These are phyloP conservation scores for Brachyhypopomus occidentalis DNA, from an alignment of 2,113 vertebrate species.

Conservation along the genomic window DNA sequence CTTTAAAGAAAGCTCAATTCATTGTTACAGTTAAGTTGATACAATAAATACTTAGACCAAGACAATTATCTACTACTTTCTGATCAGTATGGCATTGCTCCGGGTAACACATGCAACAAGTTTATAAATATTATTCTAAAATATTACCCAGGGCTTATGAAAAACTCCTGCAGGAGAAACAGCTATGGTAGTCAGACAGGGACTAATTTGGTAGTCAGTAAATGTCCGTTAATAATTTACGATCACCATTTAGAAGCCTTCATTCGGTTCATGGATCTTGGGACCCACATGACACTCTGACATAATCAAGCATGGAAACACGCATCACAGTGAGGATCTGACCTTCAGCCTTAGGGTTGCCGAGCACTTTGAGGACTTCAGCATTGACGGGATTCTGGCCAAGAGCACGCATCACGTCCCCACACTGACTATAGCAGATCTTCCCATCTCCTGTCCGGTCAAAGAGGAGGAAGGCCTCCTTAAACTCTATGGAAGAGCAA, in stretches of 20 bases:
- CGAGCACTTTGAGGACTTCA: constrained; percentile 93
- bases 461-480: constrained; percentile 93
- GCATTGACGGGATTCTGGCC: constrained; percentile 95
- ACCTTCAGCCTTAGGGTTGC: constrained; percentile 94
- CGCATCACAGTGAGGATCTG: constrained; percentile 48
- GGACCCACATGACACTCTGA: no score
- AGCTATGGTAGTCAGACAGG: background rate
- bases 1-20: no score
- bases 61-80: no score
- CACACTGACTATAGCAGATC: constrained; percentile 89
- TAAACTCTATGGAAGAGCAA: constrained; percentile 80
- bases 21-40: no score
- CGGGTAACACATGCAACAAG: background rate
- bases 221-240: background rate
- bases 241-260: background rate
- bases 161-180: background rate
- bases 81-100: background rate
- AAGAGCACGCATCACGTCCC: constrained; percentile 91
- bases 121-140: background rate
- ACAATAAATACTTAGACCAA: no score
- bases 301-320: no score
- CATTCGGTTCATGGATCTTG: no score
- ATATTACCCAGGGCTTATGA: background rate
- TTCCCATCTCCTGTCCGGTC: constrained; percentile 91
- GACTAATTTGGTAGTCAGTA: no score